A percentile compares a stretch with the other conserved stretches of the same genome.
Evolutionary conservation across 2,797 vertebrate species (phyloP).

Genomic region (Florisuga fusca): DNA sequence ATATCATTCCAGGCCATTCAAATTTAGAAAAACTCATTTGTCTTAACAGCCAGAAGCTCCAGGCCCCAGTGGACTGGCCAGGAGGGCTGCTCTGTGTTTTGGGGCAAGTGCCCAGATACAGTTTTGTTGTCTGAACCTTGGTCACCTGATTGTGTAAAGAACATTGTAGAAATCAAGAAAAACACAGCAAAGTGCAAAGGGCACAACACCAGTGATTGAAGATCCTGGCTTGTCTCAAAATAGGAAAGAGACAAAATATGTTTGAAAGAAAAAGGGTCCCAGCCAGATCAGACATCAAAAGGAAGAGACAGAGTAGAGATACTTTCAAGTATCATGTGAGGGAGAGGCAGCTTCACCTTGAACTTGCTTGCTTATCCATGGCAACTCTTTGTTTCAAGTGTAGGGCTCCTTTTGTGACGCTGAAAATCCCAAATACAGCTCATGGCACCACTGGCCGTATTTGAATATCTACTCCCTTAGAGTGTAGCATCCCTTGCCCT

Average conservation of each 20-base stretch:
- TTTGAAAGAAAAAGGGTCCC: background rate
- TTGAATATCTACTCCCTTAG: background rate
- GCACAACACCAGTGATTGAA: background rate
- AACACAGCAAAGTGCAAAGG: background rate
- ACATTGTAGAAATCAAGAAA: background rate
- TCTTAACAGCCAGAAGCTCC: background rate
- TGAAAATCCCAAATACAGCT: background rate
- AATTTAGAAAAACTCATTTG: background rate
- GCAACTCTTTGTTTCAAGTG: background rate
- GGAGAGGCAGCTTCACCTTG: background rate
- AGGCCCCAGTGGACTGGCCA: background rate
- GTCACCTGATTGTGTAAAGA: background rate
- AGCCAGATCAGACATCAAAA: background rate
- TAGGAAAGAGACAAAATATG: background rate
- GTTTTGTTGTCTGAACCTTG: background rate
- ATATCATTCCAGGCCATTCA: background rate
- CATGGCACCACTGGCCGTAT: background rate
- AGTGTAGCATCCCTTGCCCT: background rate
- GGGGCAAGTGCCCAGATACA: background rate
- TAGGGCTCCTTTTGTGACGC: background rate
- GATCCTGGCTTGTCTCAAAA: background rate
- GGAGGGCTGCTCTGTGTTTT: background rate
- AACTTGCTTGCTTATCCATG: background rate
- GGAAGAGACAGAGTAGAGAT: background rate
- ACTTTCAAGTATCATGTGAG: background rate